A percentile compares a stretch with the other conserved stretches of the same genome.
Evolutionary conservation across 2,113 vertebrate species (phyloP).

Genomic region (Delphinus delphis): DNA sequence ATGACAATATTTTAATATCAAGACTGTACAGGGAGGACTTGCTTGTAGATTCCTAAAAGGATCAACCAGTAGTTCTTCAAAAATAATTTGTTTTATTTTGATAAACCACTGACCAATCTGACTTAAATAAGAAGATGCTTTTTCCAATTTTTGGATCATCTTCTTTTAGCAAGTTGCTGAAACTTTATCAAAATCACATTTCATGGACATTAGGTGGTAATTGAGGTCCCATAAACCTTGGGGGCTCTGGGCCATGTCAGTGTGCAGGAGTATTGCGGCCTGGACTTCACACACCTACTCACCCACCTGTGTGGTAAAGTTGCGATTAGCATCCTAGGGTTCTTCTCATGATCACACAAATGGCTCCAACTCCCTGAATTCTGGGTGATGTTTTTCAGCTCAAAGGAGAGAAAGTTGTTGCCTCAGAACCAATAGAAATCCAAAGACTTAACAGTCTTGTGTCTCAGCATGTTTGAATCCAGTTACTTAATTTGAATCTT

Average conservation of each 20-base stretch:
- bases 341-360: background rate
- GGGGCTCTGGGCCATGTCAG: background rate
- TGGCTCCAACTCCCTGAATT: background rate
- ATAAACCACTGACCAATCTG: background rate
- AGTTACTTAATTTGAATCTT: conserved; percentile 52
- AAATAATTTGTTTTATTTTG: background rate
- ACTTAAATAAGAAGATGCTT: background rate
- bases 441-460: conserved; percentile 6
- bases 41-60: background rate
- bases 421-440: conserved; percentile 52
- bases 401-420: conserved; percentile 17
- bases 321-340: background rate
- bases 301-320: background rate
- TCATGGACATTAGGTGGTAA: background rate
- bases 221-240: background rate
- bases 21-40: background rate
- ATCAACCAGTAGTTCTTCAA: background rate
- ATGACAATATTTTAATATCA: background rate
- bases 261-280: background rate
- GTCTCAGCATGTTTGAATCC: conserved; percentile 48
- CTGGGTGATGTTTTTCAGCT: background rate
- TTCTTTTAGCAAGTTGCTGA: background rate
- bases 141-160: background rate
- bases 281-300: background rate
- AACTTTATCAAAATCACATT: conserved; percentile 5